Conservation (phyloP, 1,140 invertebrate species). For the Scylla paramamosain region DNA sequence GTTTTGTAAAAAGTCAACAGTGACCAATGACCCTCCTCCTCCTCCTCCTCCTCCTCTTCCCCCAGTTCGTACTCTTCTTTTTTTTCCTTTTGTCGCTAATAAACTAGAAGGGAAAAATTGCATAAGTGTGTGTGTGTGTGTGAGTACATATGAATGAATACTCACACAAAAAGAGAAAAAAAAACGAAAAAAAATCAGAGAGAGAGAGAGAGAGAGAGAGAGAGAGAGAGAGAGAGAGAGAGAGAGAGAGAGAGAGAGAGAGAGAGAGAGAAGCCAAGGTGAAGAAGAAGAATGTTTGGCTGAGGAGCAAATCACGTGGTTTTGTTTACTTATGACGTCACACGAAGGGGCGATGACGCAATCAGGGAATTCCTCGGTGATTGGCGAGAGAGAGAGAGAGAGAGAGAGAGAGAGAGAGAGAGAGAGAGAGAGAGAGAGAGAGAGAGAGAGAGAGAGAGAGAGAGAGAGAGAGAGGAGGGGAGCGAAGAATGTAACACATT, state of each 20-base stretch:
- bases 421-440: neutral
- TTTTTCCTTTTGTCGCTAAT: no score
- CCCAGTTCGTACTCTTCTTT: neutral
- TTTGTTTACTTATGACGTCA: conserved; percentile 12
- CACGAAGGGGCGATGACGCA: conserved; percentile 6
- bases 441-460: neutral
- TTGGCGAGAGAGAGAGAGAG: neutral
- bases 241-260: conserved; percentile 20
- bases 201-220: neutral
- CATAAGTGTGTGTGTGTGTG: neutral
- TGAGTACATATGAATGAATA: no score
- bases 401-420: neutral
- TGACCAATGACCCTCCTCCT: neutral
- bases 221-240: conserved; percentile 9
- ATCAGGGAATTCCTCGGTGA: neutral
- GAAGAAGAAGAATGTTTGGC: neutral
- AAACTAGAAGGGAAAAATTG: no score
- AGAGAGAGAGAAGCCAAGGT: neutral
- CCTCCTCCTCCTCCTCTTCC: conserved; percentile 17
- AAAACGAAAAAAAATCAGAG: neutral
- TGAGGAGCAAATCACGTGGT: neutral
- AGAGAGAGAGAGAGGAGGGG: neutral
- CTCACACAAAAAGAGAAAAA: neutral
- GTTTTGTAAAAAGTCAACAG: neutral
- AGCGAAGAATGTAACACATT: neutral